Evolutionary conservation across 2,797 vertebrate species (phyloP).

Genomic region (Garrulus glandarius): DNA sequence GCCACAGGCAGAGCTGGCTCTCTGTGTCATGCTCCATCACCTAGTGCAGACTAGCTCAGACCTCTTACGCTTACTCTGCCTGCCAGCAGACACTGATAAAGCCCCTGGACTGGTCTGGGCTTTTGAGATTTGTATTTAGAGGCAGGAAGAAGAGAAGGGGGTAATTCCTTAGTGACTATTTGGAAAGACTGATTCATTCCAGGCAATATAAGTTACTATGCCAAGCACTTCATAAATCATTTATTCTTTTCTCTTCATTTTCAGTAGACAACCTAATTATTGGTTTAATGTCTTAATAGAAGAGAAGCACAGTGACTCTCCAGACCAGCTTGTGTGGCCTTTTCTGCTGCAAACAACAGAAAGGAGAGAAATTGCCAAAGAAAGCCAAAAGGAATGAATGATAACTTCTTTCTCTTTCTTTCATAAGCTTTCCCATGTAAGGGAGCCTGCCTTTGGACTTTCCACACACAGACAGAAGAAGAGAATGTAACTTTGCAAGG

Average conservation of each 20-base stretch:
- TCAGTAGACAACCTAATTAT: slow-evolving; percentile 17
- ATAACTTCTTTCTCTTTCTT: not conserved
- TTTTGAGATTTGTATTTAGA: not conserved
- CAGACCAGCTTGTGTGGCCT: not conserved
- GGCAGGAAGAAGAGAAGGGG: not conserved
- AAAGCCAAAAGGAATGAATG: not conserved
- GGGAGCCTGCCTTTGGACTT: not conserved
- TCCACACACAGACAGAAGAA: not conserved
- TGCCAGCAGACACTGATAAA: not conserved
- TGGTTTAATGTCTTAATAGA: slow-evolving; percentile 41
- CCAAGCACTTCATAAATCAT: slow-evolving; percentile 44
- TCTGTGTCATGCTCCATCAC: not conserved
- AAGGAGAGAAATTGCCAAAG: not conserved
- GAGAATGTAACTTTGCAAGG: not conserved
- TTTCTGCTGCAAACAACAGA: not conserved
- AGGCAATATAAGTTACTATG: not conserved
- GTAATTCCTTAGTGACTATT: not conserved
- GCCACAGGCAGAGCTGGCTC: not conserved
- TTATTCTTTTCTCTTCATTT: slow-evolving; percentile 31
- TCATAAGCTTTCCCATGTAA: not conserved
- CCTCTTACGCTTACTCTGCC: not conserved
- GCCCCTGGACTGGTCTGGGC: not conserved
- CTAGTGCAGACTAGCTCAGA: not conserved
- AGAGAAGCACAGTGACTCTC: not conserved
- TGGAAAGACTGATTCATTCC: slow-evolving; percentile 1